Percentiles rank a stretch among this genome's conserved stretches.
phyloP scores from a whole-genome alignment of 2,797 vertebrate genomes.

The Allobates femoralis region DNA sequence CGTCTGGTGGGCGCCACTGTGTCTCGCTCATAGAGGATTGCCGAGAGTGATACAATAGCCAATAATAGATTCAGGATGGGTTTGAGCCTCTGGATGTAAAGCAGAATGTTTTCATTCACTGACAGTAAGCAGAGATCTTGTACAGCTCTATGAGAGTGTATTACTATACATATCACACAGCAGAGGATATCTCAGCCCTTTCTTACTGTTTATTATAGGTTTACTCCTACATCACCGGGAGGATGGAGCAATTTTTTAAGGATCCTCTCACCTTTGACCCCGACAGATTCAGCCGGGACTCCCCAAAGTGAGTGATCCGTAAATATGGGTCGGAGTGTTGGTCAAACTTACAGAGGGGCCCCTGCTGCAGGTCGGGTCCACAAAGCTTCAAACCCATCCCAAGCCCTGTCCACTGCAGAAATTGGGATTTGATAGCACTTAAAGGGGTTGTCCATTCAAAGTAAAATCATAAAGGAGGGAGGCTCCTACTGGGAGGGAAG shows the following conservation, averaged over 20 bases:
- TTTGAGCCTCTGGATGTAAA: neutral
- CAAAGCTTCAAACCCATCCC: neutral
- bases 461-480: neutral
- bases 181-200: neutral
- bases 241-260: conserved; percentile 85
- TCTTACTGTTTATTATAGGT: conserved; percentile 72
- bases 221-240: conserved; percentile 77
- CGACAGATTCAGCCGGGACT: conserved; percentile 85
- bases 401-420: neutral
- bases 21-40: neutral
- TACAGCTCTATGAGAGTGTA: no score
- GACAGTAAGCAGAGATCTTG: neutral
- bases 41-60: neutral
- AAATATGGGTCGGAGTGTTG: neutral
- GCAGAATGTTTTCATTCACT: neutral
- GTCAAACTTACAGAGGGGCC: neutral
- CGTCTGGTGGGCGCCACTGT: neutral
- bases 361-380: neutral
- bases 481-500: no score
- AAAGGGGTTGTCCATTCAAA: neutral
- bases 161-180: no score
- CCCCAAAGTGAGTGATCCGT: conserved; percentile 81
- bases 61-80: neutral
- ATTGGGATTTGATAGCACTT: no score
- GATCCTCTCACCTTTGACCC: conserved; percentile 88